Base-by-base conservation (phyloP, 1,140 invertebrate genomes). In the Potamilus streckersoni region DNA sequence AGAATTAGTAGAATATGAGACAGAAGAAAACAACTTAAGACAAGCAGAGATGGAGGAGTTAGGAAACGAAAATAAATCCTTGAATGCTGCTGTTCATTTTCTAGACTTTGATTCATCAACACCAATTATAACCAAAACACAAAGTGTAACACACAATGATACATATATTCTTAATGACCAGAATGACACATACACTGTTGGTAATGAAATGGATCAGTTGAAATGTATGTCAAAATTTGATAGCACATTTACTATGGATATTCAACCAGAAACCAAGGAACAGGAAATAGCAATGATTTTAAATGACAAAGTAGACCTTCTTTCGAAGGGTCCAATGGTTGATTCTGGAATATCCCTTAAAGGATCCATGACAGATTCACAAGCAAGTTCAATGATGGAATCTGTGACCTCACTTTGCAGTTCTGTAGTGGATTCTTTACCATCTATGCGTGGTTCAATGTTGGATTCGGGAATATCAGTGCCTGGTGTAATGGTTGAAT, bases 381-480 rank as follows among this genome's bases (percentile, higher is more conserved):
- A n/a, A 62, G 60, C 20, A 49, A 49, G 38, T 49, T 49, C 38
- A 49, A 49, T 49, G 38, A 60, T 66, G 31, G 59, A 55, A n/a
- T 73, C 62, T 58, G 62, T 58, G 1, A 20, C 57, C 49, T 76
- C 68, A 61, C 16, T 56, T 23, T 58, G 64, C 23, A 66, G 55
- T 59, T 71, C 69, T 16, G 58, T 76, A 31, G 62, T 61, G 15
- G 74, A 76, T 20, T 71, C 69, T 38, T 31, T 31, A 49, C 17
- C 58, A 2, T 74, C 73, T 59, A n/a, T 74, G 17, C 71, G 67
- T 60, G 68, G 68, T 59, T 66, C 74, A 13, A 58, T 76, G 73
- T 69, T 75, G 59, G 73, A 75, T 70, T 75, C 73, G 11, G 74
- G 69, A 56, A 76, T 71, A 38, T 69, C 68, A n/a, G 61, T 76